Conservation (phyloP, 2,797 vertebrate species). For the Cyclura pinguis region DNA sequence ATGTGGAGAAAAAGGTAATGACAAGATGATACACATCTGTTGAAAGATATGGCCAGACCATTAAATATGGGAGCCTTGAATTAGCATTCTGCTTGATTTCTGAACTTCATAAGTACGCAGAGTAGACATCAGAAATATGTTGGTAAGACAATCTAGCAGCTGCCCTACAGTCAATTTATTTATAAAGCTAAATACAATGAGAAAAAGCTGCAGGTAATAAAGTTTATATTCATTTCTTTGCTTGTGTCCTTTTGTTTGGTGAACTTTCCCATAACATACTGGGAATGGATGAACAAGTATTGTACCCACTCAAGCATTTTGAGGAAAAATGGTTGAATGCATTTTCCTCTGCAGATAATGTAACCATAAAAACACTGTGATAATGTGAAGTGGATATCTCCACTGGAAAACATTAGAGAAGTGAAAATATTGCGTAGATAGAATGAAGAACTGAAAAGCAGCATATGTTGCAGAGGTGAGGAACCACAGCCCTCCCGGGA, state of each 20-base stretch:
- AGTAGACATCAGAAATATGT: conserved; percentile 10
- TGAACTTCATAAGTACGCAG: background rate
- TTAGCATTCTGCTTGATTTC: conserved; percentile 46
- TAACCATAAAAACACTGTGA: background rate
- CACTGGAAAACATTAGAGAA: conserved; percentile 21
- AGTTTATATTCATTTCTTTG: conserved; percentile 28
- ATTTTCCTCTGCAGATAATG: background rate
- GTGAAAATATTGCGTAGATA: conserved; percentile 16
- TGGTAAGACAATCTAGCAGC: conserved; percentile 40
- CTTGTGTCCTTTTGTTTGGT: conserved; percentile 7
- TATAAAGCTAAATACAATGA: conserved; percentile 36
- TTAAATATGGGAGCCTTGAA: conserved; percentile 23
- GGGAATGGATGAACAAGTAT: conserved; percentile 9
- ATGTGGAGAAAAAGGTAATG: conserved; percentile 24
- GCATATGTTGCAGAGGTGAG: background rate
- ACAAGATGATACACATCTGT: conserved; percentile 48
- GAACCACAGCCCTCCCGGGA: too few species aligned
- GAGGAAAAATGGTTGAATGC: background rate
- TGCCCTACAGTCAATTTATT: conserved; percentile 19
- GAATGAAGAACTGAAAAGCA: conserved; percentile 4
- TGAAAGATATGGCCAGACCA: conserved; percentile 33
- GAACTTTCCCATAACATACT: conserved; percentile 45
- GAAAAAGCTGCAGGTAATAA: conserved; percentile 47
- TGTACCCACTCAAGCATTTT: conserved; percentile 32
- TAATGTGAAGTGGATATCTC: conserved; percentile 2